Conservation (phyloP, 2,888 invertebrate species). For the Graphium colonna region DNA sequence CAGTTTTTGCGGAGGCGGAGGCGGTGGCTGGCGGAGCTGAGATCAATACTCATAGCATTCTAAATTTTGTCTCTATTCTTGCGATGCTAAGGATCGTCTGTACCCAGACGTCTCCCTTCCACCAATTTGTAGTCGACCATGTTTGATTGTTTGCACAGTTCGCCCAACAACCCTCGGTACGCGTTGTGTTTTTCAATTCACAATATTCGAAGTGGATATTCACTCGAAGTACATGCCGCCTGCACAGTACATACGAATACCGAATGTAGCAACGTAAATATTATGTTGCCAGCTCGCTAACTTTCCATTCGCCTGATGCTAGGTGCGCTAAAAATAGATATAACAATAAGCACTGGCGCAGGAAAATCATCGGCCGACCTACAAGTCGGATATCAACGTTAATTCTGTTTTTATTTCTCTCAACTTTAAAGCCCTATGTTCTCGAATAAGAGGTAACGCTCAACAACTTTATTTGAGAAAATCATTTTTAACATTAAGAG, state of each 20-base stretch:
- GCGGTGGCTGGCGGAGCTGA: constrained; percentile 7
- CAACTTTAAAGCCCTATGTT: background rate
- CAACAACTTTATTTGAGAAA: background rate
- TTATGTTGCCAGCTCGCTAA: constrained; percentile 63
- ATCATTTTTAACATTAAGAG: constrained; percentile 29
- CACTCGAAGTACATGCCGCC: constrained; percentile 22
- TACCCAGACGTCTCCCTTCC: background rate
- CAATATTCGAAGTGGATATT: background rate
- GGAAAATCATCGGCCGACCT: constrained; percentile 52
- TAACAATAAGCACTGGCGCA: constrained; percentile 54
- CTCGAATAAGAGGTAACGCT: background rate
- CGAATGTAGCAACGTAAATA: constrained; percentile 41
- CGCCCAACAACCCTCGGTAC: background rate
- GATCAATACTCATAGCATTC: constrained; percentile 23
- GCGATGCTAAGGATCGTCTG: background rate
- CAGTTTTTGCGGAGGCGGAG: constrained; percentile 21
- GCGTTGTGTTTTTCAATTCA: constrained; percentile 2
- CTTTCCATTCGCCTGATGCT: constrained; percentile 69
- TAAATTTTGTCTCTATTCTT: constrained; percentile 11
- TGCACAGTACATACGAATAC: constrained; percentile 29
- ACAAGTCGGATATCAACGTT: constrained; percentile 28
- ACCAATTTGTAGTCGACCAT: background rate
- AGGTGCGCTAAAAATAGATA: constrained; percentile 65
- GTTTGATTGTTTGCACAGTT: constrained; percentile 17
- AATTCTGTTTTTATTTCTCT: constrained; percentile 7